Evolutionary conservation across 2,888 invertebrate genomes (phyloP).

Genomic region (Drosophila lacicola): DNA sequence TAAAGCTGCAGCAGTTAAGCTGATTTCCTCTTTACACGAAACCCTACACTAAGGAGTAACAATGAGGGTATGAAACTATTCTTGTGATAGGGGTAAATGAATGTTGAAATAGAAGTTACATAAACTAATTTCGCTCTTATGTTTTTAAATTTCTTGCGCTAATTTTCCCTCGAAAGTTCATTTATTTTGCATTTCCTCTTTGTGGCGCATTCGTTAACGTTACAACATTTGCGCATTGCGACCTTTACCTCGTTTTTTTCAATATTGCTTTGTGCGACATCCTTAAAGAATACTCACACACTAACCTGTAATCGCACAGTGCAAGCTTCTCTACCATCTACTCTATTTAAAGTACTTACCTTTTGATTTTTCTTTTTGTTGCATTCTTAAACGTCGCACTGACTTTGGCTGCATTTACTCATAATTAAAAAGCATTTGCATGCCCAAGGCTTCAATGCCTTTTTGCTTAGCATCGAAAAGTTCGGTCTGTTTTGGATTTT

Average conservation of each 20-base stretch:
- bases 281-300: not conserved
- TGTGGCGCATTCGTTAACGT: not conserved
- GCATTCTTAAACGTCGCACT: not conserved
- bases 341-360: no score
- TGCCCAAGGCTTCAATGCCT: not conserved
- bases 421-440: constrained; percentile 10
- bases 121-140: not conserved
- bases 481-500: constrained; percentile 1
- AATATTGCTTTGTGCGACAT: not conserved
- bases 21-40: constrained; percentile 24
- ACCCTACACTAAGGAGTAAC: constrained; percentile 17
- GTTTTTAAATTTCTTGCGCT: not conserved
- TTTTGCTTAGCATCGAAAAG: not conserved
- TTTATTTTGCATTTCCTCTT: not conserved
- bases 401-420: constrained; percentile 4
- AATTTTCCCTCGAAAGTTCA: not conserved
- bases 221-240: not conserved
- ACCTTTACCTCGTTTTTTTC: not conserved
- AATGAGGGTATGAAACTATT: not conserved
- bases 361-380: not conserved
- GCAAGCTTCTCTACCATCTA: no score
- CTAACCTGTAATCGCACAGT: no score
- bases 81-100: not conserved
- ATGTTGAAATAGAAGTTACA: not conserved
- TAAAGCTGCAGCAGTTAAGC: constrained; percentile 48